Conservation (phyloP, 37 sponge, comb jelly and placozoan species). For the Crambe crambe region DNA sequence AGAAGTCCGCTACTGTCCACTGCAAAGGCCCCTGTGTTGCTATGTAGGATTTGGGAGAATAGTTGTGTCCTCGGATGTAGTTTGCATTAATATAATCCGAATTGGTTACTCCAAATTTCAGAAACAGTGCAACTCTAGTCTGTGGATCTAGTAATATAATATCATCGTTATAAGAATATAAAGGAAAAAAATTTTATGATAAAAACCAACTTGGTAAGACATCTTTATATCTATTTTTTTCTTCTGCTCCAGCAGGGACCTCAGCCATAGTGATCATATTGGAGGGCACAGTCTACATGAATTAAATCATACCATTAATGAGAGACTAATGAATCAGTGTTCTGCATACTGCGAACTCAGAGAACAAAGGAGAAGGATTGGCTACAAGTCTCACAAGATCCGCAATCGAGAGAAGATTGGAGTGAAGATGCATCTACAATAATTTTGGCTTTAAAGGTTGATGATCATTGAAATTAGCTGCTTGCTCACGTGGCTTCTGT, state of each 20-base stretch:
- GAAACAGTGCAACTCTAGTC: conserved; percentile 81
- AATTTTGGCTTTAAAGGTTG: background rate
- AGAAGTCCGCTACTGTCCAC: conserved; percentile 78
- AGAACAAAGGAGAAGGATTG: conserved; percentile 20
- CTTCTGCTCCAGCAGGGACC: conserved; percentile 88
- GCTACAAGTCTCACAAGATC: conserved; percentile 35
- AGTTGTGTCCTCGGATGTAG: conserved; percentile 63
- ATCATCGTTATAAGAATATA: background rate
- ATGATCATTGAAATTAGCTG: conserved; percentile 3
- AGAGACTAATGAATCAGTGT: background rate
- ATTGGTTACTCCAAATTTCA: conserved; percentile 81
- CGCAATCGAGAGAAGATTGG: conserved; percentile 34
- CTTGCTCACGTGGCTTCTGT: background rate
- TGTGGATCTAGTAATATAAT: conserved; percentile 16
- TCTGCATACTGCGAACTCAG: conserved; percentile 48
- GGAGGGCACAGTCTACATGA: conserved; percentile 58
- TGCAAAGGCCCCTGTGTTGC: conserved; percentile 85
- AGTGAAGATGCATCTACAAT: conserved; percentile 25
- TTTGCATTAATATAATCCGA: conserved; percentile 96
- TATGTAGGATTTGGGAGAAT: conserved; percentile 63
- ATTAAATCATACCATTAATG: background rate
- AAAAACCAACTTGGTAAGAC: conserved; percentile 78
- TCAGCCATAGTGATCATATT: conserved; percentile 71
- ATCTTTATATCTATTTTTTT: conserved; percentile 86
- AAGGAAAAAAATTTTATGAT: background rate